phyloP scores from a whole-genome alignment of 1,140 invertebrate genomes.

The Lordiphosa collinella region DNA sequence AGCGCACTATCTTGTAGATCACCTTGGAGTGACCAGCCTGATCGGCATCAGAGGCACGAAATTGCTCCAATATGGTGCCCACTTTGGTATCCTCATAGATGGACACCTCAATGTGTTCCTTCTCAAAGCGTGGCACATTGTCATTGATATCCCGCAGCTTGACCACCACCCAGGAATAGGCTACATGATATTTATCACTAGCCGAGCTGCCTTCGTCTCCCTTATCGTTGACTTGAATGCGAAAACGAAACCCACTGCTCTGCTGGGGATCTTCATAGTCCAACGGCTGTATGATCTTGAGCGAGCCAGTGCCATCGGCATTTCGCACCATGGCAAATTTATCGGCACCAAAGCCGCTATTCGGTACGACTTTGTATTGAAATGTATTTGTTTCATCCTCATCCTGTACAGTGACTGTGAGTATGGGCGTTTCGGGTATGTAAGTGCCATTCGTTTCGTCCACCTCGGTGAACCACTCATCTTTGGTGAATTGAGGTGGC shows the following conservation, averaged over 20 bases:
- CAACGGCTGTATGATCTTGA: slow-evolving; percentile 84
- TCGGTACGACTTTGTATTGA: slow-evolving; percentile 82
- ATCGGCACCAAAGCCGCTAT: slow-evolving; percentile 83
- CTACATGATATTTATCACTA: slow-evolving; percentile 83
- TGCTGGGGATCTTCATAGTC: slow-evolving; percentile 83
- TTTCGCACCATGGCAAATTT: slow-evolving; percentile 85
- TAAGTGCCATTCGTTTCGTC: slow-evolving; percentile 84
- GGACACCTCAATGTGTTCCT: slow-evolving; percentile 83
- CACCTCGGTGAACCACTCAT: slow-evolving; percentile 85
- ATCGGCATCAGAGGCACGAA: slow-evolving; percentile 84
- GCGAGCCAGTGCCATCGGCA: slow-evolving; percentile 84
- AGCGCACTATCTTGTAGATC: slow-evolving; percentile 82
- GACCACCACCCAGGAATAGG: slow-evolving; percentile 84
- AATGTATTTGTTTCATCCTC: slow-evolving; percentile 84
- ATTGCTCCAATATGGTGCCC: slow-evolving; percentile 83
- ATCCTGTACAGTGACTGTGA: slow-evolving; percentile 84
- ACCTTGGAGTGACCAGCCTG: slow-evolving; percentile 82
- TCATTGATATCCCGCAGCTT: slow-evolving; percentile 84
- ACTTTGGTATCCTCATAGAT: slow-evolving; percentile 84
- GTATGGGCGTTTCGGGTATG: slow-evolving; percentile 83
- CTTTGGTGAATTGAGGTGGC: slow-evolving; percentile 84
- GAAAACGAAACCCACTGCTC: slow-evolving; percentile 83
- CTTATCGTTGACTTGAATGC: slow-evolving; percentile 82
- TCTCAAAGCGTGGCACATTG: slow-evolving; percentile 83
- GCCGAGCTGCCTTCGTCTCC: slow-evolving; percentile 80